phyloP scores from a whole-genome alignment of 2,113 vertebrate genomes.

The Montifringilla adamsi region DNA sequence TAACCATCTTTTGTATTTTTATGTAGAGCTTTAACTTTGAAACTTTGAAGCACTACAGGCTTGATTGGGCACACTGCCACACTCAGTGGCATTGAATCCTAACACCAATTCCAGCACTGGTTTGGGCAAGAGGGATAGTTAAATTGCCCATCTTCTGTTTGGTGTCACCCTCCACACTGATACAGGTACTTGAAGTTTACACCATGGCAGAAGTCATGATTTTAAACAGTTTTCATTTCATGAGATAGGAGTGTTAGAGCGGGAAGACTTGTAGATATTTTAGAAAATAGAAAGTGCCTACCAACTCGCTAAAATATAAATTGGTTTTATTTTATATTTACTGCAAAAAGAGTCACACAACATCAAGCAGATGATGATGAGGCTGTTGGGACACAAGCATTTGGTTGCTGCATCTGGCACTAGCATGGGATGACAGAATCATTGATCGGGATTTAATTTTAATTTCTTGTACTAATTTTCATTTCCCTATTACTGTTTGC shows the following conservation, averaged over 20 bases:
- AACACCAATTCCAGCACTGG: neutral
- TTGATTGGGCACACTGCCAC: neutral
- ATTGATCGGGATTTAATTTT: constrained; percentile 11
- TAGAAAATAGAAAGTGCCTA: neutral
- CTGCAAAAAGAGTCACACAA: neutral
- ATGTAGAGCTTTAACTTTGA: neutral
- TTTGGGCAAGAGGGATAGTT: neutral
- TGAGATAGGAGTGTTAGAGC: neutral
- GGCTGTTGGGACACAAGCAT: constrained; percentile 18
- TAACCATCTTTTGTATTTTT: neutral
- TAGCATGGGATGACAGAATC: neutral
- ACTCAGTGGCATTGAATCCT: neutral
- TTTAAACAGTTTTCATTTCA: neutral
- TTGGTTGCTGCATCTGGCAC: constrained; percentile 39
- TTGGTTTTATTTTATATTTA: neutral
- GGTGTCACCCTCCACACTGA: neutral
- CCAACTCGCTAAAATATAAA: neutral
- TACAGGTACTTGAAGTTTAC: neutral
- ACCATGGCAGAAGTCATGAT: neutral
- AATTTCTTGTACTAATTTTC: constrained; percentile 20
- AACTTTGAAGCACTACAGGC: neutral
- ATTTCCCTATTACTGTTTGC: neutral
- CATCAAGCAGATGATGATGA: constrained; percentile 7
- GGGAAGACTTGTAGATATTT: neutral
- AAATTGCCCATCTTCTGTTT: neutral